phyloP scores from a whole-genome alignment of 2,113 vertebrate genomes.

The Thunnus thynnus region DNA sequence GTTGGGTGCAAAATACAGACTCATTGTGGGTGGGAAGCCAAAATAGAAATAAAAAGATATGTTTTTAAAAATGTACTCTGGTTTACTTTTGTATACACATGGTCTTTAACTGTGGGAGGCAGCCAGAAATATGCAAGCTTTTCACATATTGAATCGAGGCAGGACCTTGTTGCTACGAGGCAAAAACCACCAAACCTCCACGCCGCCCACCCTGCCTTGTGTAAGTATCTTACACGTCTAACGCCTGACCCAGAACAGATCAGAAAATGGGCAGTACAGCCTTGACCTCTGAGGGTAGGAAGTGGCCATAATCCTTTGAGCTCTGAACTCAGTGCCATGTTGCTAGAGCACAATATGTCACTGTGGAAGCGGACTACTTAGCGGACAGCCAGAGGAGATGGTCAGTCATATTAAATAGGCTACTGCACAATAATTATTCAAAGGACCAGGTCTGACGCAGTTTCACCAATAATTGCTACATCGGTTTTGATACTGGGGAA shows the following conservation, averaged over 20 bases:
- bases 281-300: constrained; percentile 47
- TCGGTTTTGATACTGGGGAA: constrained; percentile 27
- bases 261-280: constrained; percentile 43
- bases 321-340: constrained; percentile 45
- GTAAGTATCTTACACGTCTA: constrained; percentile 1
- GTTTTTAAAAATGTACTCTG: background rate
- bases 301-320: constrained; percentile 64
- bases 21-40: background rate
- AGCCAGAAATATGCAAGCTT: constrained; percentile 4
- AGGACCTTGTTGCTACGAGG: constrained; percentile 4
- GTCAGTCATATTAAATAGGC: constrained; percentile 28
- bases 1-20: constrained; percentile 36
- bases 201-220: background rate
- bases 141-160: background rate
- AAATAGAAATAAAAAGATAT: constrained; percentile 20
- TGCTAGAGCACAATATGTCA: constrained; percentile 35
- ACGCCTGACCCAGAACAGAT: constrained; percentile 47
- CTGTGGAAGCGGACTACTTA: constrained; percentile 49
- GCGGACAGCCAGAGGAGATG: constrained; percentile 24
- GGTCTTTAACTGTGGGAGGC: constrained; percentile 15
- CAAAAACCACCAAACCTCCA: background rate
- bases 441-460: background rate
- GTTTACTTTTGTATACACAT: constrained; percentile 2
- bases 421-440: constrained; percentile 31
- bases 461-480: constrained; percentile 20